Evolutionary conservation across 2,113 vertebrate species (phyloP).

Genomic region (Pluvialis apricaria): DNA sequence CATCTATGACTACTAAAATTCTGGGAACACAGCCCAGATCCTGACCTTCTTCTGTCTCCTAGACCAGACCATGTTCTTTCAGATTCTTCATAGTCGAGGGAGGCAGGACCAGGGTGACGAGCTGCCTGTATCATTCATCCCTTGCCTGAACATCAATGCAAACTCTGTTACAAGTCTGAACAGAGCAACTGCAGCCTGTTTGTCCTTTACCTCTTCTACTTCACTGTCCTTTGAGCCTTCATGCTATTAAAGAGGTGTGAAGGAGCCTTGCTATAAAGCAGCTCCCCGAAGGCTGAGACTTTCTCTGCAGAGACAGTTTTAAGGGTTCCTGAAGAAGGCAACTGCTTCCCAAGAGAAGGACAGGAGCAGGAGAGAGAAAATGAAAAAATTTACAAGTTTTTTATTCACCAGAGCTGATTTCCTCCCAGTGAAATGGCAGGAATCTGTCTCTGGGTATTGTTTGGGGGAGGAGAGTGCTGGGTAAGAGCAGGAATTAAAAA

Average conservation of each 20-base stretch:
- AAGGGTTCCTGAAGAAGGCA: neutral
- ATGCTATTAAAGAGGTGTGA: neutral
- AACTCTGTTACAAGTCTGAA: neutral
- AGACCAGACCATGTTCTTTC: neutral
- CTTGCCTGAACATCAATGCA: neutral
- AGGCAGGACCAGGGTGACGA: neutral
- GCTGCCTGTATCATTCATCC: neutral
- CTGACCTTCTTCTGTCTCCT: neutral
- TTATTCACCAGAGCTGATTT: neutral
- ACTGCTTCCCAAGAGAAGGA: neutral
- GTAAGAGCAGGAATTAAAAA: neutral
- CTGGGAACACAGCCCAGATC: neutral
- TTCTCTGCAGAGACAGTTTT: neutral
- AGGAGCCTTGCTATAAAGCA: neutral
- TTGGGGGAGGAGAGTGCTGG: neutral
- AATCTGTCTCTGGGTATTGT: neutral
- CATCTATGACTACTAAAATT: neutral
- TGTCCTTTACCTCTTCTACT: neutral
- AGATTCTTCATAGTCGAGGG: rapidly evolving
- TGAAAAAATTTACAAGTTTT: neutral
- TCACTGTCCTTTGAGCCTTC: neutral
- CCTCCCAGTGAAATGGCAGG: neutral
- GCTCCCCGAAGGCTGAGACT: neutral
- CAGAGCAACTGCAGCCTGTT: neutral
- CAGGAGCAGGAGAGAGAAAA: neutral